Percentiles rank a stretch among this genome's conserved stretches.
Evolutionary conservation across 2,113 vertebrate genomes (phyloP).

Genomic region (Dendrocopos noguchii): DNA sequence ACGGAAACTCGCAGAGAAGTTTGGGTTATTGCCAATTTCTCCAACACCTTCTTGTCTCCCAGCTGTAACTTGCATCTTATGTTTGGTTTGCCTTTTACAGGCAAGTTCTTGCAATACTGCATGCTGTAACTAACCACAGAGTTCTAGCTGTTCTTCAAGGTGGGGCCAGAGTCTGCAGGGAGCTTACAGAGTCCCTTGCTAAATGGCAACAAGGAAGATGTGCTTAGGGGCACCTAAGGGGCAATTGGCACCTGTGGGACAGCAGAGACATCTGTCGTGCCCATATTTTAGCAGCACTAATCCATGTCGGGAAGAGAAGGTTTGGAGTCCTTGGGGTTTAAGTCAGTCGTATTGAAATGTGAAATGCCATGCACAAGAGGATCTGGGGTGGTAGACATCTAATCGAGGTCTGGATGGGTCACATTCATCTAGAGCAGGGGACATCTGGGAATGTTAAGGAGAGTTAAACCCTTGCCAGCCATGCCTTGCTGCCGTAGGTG

Average conservation of each 20-base stretch:
- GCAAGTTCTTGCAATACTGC: background rate
- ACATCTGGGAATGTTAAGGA: conserved; percentile 24
- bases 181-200: background rate
- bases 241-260: conserved; percentile 19
- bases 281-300: conserved; percentile 54
- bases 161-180: background rate
- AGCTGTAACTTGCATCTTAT: background rate
- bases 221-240: background rate
- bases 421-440: conserved; percentile 1
- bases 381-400: background rate
- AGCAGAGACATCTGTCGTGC: conserved; percentile 45
- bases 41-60: background rate
- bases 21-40: background rate
- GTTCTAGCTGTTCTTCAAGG: background rate
- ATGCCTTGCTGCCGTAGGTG: background rate
- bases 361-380: background rate
- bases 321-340: background rate
- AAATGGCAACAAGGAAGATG: background rate
- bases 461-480: conserved; percentile 10
- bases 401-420: background rate
- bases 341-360: conserved; percentile 28
- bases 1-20: background rate
- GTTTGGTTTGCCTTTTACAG: background rate
- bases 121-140: background rate
- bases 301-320: conserved; percentile 45